Conservation (phyloP, 2,888 invertebrate genomes). For the Andricus quercusramuli region DNA sequence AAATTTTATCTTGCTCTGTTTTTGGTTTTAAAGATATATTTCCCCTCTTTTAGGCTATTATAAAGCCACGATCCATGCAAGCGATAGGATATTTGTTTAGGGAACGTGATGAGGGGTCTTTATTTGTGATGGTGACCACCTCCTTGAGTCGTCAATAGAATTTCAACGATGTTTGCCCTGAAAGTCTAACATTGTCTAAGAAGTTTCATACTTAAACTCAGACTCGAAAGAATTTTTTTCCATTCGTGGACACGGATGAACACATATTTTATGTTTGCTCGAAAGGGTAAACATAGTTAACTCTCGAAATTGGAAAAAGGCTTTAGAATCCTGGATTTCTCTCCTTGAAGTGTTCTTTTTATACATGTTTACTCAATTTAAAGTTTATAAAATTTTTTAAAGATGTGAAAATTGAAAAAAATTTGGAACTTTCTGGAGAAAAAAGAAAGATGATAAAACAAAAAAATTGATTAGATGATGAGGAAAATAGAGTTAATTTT, state of each 20-base stretch:
- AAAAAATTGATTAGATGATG: too few species aligned
- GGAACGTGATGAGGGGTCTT: constrained; percentile 11
- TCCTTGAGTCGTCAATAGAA: background rate
- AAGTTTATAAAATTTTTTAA: too few species aligned
- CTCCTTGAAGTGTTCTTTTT: too few species aligned
- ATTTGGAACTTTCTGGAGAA: too few species aligned
- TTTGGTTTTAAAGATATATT: background rate
- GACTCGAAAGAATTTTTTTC: background rate
- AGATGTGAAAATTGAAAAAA: too few species aligned
- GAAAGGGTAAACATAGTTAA: background rate
- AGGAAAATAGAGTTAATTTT: too few species aligned
- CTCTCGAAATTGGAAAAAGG: background rate
- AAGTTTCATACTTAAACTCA: background rate
- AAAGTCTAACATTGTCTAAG: background rate
- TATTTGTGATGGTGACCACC: constrained; percentile 8
- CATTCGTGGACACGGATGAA: background rate
- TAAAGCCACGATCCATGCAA: constrained; percentile 11
- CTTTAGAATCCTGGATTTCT: background rate
- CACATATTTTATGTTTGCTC: background rate
- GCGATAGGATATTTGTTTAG: constrained; percentile 24
- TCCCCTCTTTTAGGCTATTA: background rate
- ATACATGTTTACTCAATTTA: too few species aligned
- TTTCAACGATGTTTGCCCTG: background rate
- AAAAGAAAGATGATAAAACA: too few species aligned
- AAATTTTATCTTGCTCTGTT: background rate